These are phyloP conservation scores for Pangasianodon hypophthalmus DNA, from an alignment of 2,113 vertebrate species.

Conservation along the genomic window DNA sequence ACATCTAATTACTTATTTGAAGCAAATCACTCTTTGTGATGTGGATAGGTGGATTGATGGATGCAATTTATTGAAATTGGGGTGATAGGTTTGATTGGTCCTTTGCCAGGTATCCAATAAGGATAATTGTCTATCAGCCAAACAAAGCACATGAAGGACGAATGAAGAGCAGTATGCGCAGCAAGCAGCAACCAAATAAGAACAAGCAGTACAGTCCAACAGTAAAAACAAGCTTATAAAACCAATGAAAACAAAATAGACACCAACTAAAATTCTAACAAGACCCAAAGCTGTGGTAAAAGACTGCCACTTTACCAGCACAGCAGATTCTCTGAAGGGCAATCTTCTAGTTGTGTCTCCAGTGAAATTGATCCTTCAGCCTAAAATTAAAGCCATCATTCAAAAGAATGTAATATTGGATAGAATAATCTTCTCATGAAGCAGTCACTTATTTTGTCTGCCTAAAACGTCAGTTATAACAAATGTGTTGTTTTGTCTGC, in stretches of 20 bases:
- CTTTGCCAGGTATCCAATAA: neutral
- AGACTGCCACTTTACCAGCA: neutral
- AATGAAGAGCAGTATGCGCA: neutral
- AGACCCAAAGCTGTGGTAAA: neutral
- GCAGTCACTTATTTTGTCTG: neutral
- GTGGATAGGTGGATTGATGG: neutral
- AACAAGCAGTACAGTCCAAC: neutral
- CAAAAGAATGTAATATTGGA: neutral
- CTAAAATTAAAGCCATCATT: conserved; percentile 24
- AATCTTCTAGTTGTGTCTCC: neutral
- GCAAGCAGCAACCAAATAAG: neutral
- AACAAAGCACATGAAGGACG: neutral
- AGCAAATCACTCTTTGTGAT: neutral
- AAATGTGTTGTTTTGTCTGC: neutral
- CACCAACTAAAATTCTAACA: neutral
- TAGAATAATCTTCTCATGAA: conserved; percentile 1
- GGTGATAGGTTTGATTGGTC: neutral
- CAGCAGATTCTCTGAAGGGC: neutral
- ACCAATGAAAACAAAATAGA: conserved; percentile 6
- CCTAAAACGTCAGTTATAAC: neutral
- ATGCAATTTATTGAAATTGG: neutral
- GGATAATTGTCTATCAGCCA: neutral
- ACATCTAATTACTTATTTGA: neutral
- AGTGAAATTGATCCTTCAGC: neutral
- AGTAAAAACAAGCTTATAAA: neutral